Evolutionary conservation across 2,888 invertebrate species (phyloP).

Genomic region (Toxonevra muliebris): DNA sequence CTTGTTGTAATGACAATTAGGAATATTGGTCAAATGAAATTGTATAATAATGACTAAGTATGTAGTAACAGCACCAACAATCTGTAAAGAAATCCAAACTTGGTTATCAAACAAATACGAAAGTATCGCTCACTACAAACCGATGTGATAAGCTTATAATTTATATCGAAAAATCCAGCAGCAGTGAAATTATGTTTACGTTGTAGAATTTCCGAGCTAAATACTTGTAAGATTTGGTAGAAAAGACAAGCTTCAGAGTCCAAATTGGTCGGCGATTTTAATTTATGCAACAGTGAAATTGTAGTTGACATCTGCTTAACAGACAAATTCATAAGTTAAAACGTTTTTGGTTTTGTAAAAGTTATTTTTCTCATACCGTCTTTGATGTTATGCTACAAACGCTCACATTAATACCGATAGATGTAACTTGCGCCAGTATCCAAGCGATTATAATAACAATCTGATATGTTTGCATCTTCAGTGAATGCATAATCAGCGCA

Average conservation of each 20-base stretch:
- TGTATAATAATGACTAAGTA: constrained; percentile 54
- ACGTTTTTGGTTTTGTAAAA: not conserved
- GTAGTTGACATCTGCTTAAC: constrained; percentile 48
- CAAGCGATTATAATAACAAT: constrained; percentile 46
- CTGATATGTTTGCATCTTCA: constrained; percentile 44
- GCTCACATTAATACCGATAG: constrained; percentile 49
- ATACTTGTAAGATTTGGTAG: constrained; percentile 46
- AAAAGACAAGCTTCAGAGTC: constrained; percentile 30
- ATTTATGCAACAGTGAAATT: constrained; percentile 46
- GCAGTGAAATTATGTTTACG: constrained; percentile 49
- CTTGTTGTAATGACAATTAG: constrained; percentile 10
- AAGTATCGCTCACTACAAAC: constrained; percentile 33
- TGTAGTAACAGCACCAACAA: constrained; percentile 51
- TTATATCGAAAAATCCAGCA: constrained; percentile 52
- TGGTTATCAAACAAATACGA: too few species aligned
- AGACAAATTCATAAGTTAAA: not conserved
- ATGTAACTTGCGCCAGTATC: constrained; percentile 49
- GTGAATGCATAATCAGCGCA: constrained; percentile 44
- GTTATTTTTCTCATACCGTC: constrained; percentile 40
- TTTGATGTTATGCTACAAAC: constrained; percentile 46
- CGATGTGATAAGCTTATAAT: constrained; percentile 54
- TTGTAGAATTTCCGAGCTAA: constrained; percentile 51
- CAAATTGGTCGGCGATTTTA: constrained; percentile 38
- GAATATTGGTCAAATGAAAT: constrained; percentile 43
- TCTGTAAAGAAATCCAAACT: constrained; percentile 38